A percentile compares a stretch with the other conserved stretches of the same genome.
These are phyloP conservation scores for Contarinia nasturtii DNA, from an alignment of 1,140 invertebrate genomes.

Conservation along the genomic window DNA sequence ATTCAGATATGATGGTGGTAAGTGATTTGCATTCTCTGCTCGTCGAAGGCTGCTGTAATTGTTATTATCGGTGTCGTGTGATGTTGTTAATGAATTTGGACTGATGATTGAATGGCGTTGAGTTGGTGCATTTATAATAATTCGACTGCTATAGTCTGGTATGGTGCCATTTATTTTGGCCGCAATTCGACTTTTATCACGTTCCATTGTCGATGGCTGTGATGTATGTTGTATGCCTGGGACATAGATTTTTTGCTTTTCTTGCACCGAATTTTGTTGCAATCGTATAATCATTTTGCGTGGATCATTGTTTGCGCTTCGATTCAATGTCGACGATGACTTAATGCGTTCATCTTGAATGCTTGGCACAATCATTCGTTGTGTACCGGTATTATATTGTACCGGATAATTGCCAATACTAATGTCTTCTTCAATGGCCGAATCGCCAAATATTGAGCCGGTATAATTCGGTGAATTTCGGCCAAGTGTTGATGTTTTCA, in stretches of 20 bases:
- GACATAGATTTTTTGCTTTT: slow-evolving; percentile 1
- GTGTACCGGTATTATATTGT: slow-evolving; percentile 14
- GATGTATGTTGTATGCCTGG: not conserved
- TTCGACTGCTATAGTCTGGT: not conserved
- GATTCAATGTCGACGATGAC: not conserved
- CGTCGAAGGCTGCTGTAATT: slow-evolving; percentile 9
- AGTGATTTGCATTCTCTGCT: slow-evolving; percentile 3
- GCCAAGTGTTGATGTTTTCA: slow-evolving; percentile 22
- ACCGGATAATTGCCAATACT: slow-evolving; percentile 23
- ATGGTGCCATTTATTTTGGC: not conserved
- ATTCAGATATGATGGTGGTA: not conserved
- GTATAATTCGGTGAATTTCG: slow-evolving; percentile 24
- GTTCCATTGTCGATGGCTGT: too few relatives aligned
- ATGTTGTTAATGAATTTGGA: slow-evolving; percentile 3
- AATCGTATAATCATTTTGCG: slow-evolving; percentile 3
- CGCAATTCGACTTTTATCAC: not conserved
- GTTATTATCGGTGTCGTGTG: not conserved
- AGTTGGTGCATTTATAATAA: not conserved
- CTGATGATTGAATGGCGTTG: not conserved
- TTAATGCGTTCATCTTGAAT: slow-evolving; percentile 15
- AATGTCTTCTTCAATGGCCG: slow-evolving; percentile 23
- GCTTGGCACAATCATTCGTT: slow-evolving; percentile 14
- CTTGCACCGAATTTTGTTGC: slow-evolving; percentile 5
- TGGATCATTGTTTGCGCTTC: not conserved
- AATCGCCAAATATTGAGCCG: slow-evolving; percentile 23